Evolutionary conservation across 2,113 vertebrate species (phyloP).

Genomic region (Megaleporinus macrocephalus): DNA sequence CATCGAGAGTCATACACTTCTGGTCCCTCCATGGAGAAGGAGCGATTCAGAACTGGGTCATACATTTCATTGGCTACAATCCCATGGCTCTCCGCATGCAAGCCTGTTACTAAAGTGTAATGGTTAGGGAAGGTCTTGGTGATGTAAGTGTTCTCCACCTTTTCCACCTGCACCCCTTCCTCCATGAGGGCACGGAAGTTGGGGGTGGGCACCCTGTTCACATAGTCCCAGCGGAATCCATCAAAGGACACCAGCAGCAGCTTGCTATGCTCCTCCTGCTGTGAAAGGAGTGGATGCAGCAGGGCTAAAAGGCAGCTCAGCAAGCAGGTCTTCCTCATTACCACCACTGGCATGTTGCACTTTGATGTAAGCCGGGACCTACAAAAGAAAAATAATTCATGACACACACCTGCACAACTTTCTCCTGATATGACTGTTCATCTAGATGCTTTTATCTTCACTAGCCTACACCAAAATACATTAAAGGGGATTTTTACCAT

Average conservation of each 20-base stretch:
- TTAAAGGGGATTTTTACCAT: too few species aligned
- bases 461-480: background rate
- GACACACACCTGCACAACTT: background rate
- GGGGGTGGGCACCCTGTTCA: conserved; percentile 84
- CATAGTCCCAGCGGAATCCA: conserved; percentile 94
- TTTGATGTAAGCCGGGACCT: conserved; percentile 24
- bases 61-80: conserved; percentile 93
- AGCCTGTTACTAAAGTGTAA: conserved; percentile 93
- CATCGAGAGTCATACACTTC: conserved; percentile 81
- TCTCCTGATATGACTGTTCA: background rate
- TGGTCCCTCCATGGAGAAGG: conserved; percentile 85
- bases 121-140: conserved; percentile 99
- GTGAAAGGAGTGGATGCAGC: conserved; percentile 23
- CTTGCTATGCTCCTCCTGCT: conserved; percentile 44
- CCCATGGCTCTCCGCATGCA: conserved; percentile 94
- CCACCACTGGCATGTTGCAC: conserved; percentile 33
- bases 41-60: conserved; percentile 81
- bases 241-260: conserved; percentile 94
- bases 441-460: background rate
- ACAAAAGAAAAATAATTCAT: conserved; percentile 9
- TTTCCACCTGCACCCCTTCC: conserved; percentile 87
- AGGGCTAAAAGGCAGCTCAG: conserved; percentile 48
- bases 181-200: conserved; percentile 85
- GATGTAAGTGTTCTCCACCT: conserved; percentile 88
- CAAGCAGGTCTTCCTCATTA: conserved; percentile 36